A percentile compares a stretch with the other conserved stretches of the same genome.
Conservation (phyloP, 1,140 invertebrate genomes). For the Drosophila bocqueti region DNA sequence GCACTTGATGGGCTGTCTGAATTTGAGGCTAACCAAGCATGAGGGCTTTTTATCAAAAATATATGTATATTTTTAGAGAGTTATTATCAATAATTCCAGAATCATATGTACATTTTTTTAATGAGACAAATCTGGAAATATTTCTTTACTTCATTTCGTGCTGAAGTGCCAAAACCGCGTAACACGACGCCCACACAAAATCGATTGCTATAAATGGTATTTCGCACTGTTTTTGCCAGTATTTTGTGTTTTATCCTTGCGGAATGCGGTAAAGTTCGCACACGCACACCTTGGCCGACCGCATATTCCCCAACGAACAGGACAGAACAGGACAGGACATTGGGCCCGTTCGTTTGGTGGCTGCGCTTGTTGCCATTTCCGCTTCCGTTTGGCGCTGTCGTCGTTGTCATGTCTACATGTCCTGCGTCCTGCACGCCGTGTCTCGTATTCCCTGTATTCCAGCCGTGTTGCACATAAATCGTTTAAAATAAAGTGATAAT, state of each 20-base stretch:
- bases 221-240: constrained; percentile 21
- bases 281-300: constrained; percentile 47
- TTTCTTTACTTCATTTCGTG: background rate
- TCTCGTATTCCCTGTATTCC: constrained; percentile 19
- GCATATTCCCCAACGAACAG: constrained; percentile 44
- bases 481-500: constrained; percentile 84
- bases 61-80: background rate
- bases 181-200: background rate
- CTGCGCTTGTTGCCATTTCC: constrained; percentile 80
- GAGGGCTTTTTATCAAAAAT: background rate
- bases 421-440: constrained; percentile 34
- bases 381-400: constrained; percentile 75
- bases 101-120: background rate
- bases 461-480: constrained; percentile 78
- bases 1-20: constrained; percentile 25
- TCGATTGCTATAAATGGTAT: constrained; percentile 13
- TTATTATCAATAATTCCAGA: background rate
- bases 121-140: background rate
- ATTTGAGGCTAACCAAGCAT: constrained; percentile 10
- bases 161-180: constrained; percentile 31
- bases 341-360: constrained; percentile 44
- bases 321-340: constrained; percentile 6
- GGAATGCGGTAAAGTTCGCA: constrained; percentile 6
- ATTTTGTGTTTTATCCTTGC: constrained; percentile 38
- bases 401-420: constrained; percentile 74